Conservation (phyloP, 2,113 vertebrate species). For the Otis tarda region DNA sequence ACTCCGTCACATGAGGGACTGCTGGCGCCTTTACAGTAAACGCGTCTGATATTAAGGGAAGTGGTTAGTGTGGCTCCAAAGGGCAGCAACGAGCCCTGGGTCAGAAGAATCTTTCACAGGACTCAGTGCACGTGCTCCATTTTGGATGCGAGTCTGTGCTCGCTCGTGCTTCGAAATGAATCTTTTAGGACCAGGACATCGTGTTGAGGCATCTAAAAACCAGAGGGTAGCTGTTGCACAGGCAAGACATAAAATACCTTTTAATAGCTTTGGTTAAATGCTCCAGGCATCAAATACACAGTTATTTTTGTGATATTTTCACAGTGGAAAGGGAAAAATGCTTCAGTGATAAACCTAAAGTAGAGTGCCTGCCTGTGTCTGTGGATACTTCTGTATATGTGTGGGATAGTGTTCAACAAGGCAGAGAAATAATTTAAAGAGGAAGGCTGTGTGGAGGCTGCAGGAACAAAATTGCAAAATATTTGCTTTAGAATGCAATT, state of each 20-base stretch:
- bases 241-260: not conserved
- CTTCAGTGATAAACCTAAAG: not conserved
- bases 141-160: not conserved
- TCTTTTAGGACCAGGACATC: not conserved
- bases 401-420: not conserved
- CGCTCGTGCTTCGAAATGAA: not conserved
- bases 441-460: not conserved
- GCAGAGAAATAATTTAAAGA: not conserved
- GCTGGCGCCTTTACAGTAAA: not conserved
- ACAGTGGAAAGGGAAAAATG: not conserved
- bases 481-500: not conserved
- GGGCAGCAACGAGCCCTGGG: not conserved
- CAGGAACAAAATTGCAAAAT: not conserved
- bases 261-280: not conserved
- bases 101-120: not conserved
- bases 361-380: not conserved
- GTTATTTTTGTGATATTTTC: not conserved
- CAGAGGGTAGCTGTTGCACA: not conserved
- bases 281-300: not conserved
- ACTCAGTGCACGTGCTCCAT: fast-evolving
- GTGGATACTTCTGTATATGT: not conserved
- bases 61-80: not conserved
- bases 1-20: conserved; percentile 6
- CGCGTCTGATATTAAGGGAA: not conserved
- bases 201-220: not conserved